Base-by-base conservation (phyloP, 2,797 vertebrate species). In the Crenuchus spilurus region DNA sequence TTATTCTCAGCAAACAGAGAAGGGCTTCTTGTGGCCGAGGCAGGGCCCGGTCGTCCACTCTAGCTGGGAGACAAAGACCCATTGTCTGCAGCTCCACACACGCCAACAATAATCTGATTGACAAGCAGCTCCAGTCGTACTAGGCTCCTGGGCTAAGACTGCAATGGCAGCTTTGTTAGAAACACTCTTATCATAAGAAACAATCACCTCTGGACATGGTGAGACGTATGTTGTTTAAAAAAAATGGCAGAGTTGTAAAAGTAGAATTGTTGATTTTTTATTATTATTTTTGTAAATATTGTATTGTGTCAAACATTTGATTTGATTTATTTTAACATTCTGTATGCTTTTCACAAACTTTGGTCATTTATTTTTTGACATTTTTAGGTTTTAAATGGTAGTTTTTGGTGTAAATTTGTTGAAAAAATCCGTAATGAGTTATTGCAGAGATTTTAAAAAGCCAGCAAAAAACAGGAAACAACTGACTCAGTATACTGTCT, bases 71-170 rank as follows among this genome's bases (percentile, higher is more conserved):
- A 85, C 84, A 84, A 85, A 85, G 82, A 79, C 68, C 76, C 80
- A 85, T 85, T 85, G 84, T 85, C 72, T 74, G 72, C 41, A 18
- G 72, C 72, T 66, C 82, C 65, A 70, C 82, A 80, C 80, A 81
- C 72, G 65, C 76, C 70, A 70, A 85, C 84, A 83, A 85, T 83
- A 78, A 77, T 30, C 82, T 82, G 80, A 85, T 83, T 85, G 84
- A 84, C 79, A 82, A 84, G 80, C 72, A 62, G 78, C 72, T 70
- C 76, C 70, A 76, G 79, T 76, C 62, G 57, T 72, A 76, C 75
- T 67, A 71, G 74, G 70, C 78, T 79, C 48, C 76, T 69, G 75
- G 75, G 67, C 67, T 69, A 67, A 69, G 72, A 35, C 66, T 44
- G 72, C 80, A 81, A 75, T 75, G 52, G 71, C 70, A 64, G 74